Evolutionary conservation across 1,140 invertebrate species (phyloP).

Genomic region (Drosophila chauvacae): DNA sequence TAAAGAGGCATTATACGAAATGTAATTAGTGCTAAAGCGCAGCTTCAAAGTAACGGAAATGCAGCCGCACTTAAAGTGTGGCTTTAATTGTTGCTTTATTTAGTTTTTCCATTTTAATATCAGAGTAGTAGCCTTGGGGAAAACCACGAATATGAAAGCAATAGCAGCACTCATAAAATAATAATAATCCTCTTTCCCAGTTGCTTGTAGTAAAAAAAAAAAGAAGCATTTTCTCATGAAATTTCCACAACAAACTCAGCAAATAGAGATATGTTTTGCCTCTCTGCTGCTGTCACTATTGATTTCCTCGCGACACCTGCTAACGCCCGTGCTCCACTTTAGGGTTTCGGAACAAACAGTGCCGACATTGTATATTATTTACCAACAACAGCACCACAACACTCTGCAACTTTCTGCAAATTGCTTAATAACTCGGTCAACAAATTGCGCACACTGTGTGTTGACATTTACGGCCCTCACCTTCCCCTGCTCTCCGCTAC

Average conservation of each 20-base stretch:
- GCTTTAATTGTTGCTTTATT: slow-evolving; percentile 16
- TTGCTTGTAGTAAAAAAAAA: neutral
- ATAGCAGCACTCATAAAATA: neutral
- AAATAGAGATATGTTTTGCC: neutral
- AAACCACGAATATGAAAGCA: neutral
- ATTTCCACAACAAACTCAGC: neutral
- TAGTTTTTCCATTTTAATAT: neutral
- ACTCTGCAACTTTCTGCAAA: slow-evolving; percentile 37
- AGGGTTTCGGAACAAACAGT: neutral
- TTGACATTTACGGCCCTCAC: slow-evolving; percentile 36
- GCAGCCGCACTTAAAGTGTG: slow-evolving; percentile 2
- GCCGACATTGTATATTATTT: slow-evolving; percentile 37
- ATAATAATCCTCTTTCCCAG: neutral
- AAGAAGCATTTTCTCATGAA: neutral
- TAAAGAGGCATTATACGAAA: slow-evolving; percentile 45
- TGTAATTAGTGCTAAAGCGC: slow-evolving; percentile 64
- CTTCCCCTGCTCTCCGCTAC: too few species aligned
- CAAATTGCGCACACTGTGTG: slow-evolving; percentile 49
- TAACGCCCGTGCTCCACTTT: slow-evolving; percentile 25
- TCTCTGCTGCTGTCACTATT: slow-evolving; percentile 19
- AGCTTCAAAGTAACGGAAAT: slow-evolving; percentile 39
- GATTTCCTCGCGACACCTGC: slow-evolving; percentile 32
- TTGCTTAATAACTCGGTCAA: slow-evolving; percentile 51
- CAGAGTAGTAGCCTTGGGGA: neutral
- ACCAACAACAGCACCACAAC: slow-evolving; percentile 22